Evolutionary conservation across 1,140 invertebrate genomes (phyloP).

Genomic region (Drosophila navojoa): DNA sequence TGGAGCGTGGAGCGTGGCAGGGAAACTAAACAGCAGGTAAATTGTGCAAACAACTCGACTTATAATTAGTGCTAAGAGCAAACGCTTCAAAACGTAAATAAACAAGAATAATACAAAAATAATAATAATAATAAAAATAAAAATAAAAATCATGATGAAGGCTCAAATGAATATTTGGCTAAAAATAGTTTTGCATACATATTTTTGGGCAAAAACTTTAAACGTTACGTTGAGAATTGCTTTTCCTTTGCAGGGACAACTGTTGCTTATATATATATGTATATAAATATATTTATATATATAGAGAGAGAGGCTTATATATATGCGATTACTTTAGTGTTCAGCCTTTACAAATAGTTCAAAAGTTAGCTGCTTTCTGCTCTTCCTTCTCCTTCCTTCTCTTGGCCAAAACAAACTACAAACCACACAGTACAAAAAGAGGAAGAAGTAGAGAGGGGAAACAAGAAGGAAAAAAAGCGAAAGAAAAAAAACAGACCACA

Average conservation of each 20-base stretch:
- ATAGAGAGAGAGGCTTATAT: too few species aligned
- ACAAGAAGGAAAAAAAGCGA: too few species aligned
- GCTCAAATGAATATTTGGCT: background rate
- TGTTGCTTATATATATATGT: slow-evolving; percentile 31
- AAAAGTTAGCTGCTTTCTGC: slow-evolving; percentile 30
- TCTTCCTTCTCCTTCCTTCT: background rate
- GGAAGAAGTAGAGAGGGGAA: background rate
- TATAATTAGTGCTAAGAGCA: slow-evolving; percentile 57
- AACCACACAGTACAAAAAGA: slow-evolving; percentile 29
- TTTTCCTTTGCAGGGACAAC: slow-evolving; percentile 33
- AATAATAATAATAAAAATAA: background rate
- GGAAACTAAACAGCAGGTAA: slow-evolving; percentile 75
- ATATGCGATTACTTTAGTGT: background rate
- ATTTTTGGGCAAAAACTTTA: background rate
- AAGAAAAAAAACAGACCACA: background rate
- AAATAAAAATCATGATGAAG: background rate
- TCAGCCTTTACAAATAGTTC: slow-evolving; percentile 21
- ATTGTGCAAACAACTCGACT: slow-evolving; percentile 63
- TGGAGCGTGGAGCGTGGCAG: slow-evolving; percentile 70
- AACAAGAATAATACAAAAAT: slow-evolving; percentile 2
- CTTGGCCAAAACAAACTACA: slow-evolving; percentile 31
- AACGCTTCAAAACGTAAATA: slow-evolving; percentile 29
- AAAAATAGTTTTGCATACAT: background rate
- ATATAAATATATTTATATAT: too few species aligned
- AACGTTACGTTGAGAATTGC: background rate